Evolutionary conservation across 2,888 invertebrate species (phyloP), one percentile per base, ranked within the genome.

Genomic region (Sussaba pulchella): DNA sequence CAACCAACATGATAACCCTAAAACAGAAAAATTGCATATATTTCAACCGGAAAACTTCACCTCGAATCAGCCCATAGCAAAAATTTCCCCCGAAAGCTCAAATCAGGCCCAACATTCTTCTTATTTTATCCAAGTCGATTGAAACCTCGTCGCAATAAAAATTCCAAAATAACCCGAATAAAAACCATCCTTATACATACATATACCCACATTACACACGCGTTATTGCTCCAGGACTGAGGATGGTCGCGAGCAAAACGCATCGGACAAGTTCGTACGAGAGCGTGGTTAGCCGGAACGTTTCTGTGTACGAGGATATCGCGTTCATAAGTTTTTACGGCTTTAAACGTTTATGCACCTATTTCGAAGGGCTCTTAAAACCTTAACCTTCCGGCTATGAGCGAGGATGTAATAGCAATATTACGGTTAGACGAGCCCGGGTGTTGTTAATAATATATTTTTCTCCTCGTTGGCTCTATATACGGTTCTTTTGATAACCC

Each of bases 341-440:
- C 84, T 83, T 77, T n/a, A n/a, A 87, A 86, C 90, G 87, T 90
- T 90, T 90, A 90, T 90, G 90, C 88, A 87, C 86, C 89, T n/a
- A 86, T 89, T 88, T 89, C 87, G 87, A 86, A 77, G 87, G 85
- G 88, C 87, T 85, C 88, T 86, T 88, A 88, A 70, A 71, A 67
- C 39, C 77, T 66, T 72, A 67, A 64, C 70, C 67, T 72, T 72
- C 73, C 69, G 63, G 17, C 73, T 63, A 47, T 57, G 36, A 39
- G 9, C 36, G 24, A 47, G 26, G 21, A 69, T 81, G 31, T 57
- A 57, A 57, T 57, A 57, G 57, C 77, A 69, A 81, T 77, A 57
- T 26, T 70, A 52, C 47, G 64, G 31, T 50, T 61, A n/a, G 47
- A 41, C 64, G 31, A 17, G n/a, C 36, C 17, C 24, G 39, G 52